Conservation (phyloP, 2,888 invertebrate genomes). For the Trilocha varians region DNA sequence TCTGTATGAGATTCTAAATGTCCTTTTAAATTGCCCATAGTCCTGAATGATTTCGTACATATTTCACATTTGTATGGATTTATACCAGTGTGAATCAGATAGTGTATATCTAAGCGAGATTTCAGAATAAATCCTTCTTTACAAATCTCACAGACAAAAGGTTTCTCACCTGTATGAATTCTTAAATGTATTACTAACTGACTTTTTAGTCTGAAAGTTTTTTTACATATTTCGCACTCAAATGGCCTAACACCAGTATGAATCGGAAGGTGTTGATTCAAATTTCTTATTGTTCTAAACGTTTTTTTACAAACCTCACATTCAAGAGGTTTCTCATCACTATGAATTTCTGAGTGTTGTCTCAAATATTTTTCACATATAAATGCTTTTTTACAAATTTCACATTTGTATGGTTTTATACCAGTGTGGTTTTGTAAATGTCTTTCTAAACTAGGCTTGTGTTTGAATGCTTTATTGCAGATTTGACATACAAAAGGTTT, state of each 20-base stretch:
- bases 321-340: no score
- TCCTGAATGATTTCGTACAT: constrained; percentile 3
- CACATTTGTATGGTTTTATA: no score
- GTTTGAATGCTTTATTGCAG: no score
- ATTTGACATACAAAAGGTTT: no score
- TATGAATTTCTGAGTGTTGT: no score
- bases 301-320: no score
- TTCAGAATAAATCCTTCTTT: not conserved
- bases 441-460: no score
- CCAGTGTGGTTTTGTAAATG: no score
- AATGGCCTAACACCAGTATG: constrained; percentile 1
- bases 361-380: no score
- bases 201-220: not conserved
- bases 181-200: not conserved
- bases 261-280: not conserved
- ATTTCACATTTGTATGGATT: no score
- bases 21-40: constrained; percentile 3
- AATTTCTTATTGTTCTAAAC: not conserved
- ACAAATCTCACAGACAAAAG: constrained; percentile 4
- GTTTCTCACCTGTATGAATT: constrained; percentile 2
- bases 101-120: not conserved
- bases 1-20: constrained; percentile 8
- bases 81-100: not conserved
- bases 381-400: no score
- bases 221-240: not conserved